These are phyloP conservation scores for Ardeotis arabs DNA, from an alignment of 2,113 vertebrate species.

Conservation along the genomic window DNA sequence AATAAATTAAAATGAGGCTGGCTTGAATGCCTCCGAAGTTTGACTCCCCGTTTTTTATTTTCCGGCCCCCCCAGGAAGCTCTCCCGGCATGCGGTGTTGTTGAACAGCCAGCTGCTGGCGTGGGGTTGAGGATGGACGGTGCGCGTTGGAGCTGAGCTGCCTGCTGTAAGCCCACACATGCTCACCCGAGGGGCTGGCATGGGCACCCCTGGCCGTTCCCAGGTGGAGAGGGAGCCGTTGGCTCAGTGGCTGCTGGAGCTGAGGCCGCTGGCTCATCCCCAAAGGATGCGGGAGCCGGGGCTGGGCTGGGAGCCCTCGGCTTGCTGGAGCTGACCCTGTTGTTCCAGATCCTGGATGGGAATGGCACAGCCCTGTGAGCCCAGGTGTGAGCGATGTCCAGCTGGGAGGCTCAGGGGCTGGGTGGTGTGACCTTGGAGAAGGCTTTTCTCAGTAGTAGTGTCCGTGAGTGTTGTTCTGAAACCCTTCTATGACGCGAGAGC, in stretches of 20 bases:
- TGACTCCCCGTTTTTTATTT: background rate
- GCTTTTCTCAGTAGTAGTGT: background rate
- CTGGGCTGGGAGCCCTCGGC: background rate
- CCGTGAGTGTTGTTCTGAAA: background rate
- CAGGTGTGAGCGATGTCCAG: rapidly evolving
- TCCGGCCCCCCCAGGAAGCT: background rate
- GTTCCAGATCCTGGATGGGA: background rate
- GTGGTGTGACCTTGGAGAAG: background rate
- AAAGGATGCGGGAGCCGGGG: rapidly evolving
- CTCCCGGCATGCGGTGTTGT: background rate
- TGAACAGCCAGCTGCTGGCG: background rate
- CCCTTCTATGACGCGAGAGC: rapidly evolving
- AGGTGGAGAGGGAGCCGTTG: rapidly evolving
- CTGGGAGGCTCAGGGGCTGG: rapidly evolving
- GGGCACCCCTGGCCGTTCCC: background rate
- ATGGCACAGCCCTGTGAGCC: background rate
- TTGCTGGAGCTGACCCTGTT: background rate
- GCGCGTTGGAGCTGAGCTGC: rapidly evolving
- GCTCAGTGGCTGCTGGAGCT: background rate
- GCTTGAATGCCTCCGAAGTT: slow-evolving; percentile 55
- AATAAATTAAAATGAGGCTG: slow-evolving; percentile 72
- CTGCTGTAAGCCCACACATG: background rate
- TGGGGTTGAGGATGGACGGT: background rate
- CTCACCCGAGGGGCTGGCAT: rapidly evolving
- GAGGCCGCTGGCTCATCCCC: background rate